These are phyloP conservation scores for Chaetodon trifascialis DNA, from an alignment of 2,113 vertebrate genomes.

Conservation along the genomic window DNA sequence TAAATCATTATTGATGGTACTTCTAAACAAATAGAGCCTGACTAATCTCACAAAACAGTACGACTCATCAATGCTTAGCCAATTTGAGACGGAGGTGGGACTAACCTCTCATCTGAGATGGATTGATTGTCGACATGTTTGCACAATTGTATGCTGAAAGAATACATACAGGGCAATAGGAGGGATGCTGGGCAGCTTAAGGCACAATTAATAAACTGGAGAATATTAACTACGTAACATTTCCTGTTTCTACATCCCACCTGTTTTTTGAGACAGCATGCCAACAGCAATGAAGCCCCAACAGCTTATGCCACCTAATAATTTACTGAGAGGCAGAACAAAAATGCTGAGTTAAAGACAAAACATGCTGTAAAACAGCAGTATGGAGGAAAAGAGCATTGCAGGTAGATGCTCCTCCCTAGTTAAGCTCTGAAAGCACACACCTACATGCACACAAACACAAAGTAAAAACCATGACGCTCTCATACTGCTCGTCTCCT, in stretches of 20 bases:
- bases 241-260: slow-evolving; percentile 21
- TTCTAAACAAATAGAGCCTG: not conserved
- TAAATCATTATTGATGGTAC: not conserved
- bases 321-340: slow-evolving; percentile 46
- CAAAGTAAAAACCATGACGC: slow-evolving; percentile 23
- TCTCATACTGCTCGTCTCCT: not conserved
- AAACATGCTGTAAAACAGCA: slow-evolving; percentile 65
- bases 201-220: slow-evolving; percentile 43
- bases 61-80: not conserved
- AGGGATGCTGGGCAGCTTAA: not conserved
- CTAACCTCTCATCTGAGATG: not conserved
- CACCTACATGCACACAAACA: slow-evolving; percentile 14
- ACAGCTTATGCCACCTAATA: slow-evolving; percentile 22
- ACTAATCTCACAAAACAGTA: not conserved
- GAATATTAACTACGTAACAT: slow-evolving; percentile 33
- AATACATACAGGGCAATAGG: slow-evolving; percentile 10
- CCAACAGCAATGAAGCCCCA: slow-evolving; percentile 2
- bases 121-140: not conserved
- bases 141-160: slow-evolving; percentile 9
- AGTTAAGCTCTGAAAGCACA: slow-evolving; percentile 32
- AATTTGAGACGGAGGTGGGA: not conserved
- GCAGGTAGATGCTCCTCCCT: slow-evolving; percentile 65
- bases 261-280: not conserved
- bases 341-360: slow-evolving; percentile 48
- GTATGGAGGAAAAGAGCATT: slow-evolving; percentile 49